phyloP scores from a whole-genome alignment of 2,797 vertebrate genomes.

The Petrocephalus sullivani region DNA sequence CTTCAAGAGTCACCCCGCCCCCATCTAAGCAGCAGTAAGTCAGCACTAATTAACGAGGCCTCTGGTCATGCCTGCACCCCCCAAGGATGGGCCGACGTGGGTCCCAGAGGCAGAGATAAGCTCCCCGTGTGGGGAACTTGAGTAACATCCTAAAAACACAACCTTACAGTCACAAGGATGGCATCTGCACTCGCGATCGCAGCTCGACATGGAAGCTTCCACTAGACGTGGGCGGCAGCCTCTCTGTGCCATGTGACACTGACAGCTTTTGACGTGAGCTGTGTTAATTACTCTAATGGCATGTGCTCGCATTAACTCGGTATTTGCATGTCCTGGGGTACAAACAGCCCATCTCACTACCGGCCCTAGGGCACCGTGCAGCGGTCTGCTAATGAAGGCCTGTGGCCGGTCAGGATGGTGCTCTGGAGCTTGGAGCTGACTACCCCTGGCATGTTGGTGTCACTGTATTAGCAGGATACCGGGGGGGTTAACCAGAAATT shows the following conservation, averaged over 20 bases:
- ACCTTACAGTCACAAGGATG: not conserved
- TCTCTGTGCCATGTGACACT: slow-evolving; percentile 54
- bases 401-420: not conserved
- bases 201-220: slow-evolving; percentile 10
- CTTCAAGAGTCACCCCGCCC: slow-evolving; percentile 11
- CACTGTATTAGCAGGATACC: slow-evolving; percentile 45
- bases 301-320: slow-evolving; percentile 66
- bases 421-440: not conserved
- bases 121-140: not conserved
- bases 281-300: slow-evolving; percentile 74
- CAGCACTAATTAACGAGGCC: slow-evolving; percentile 59
- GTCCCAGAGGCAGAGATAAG: slow-evolving; percentile 32
- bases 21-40: slow-evolving; percentile 55
- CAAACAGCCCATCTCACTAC: slow-evolving; percentile 34
- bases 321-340: slow-evolving; percentile 64
- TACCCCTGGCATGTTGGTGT: slow-evolving; percentile 44
- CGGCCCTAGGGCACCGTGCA: slow-evolving; percentile 32
- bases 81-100: slow-evolving; percentile 44
- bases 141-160: not conserved
- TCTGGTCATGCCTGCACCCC: slow-evolving; percentile 43
- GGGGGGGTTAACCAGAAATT: slow-evolving; percentile 59
- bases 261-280: slow-evolving; percentile 68
- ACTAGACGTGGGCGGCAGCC: slow-evolving; percentile 34
- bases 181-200: not conserved
- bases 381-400: slow-evolving; percentile 62